These are phyloP conservation scores for Diglossa cyanea DNA, from an alignment of 2,797 vertebrate species.

Conservation along the genomic window DNA sequence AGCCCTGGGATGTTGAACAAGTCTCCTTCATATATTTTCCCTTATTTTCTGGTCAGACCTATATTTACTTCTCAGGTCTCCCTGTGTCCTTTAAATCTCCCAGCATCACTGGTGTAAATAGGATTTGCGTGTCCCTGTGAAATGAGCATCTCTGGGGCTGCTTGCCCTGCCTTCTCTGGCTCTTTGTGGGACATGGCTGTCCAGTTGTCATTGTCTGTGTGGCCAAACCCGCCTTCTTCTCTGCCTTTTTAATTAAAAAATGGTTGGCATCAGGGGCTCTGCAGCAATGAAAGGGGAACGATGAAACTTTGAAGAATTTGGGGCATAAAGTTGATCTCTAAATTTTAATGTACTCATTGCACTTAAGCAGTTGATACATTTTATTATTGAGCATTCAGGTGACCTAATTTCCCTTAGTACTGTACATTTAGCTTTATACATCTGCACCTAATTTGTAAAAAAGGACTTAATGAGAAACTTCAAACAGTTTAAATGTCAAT, in stretches of 20 bases:
- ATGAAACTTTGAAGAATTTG: constrained; percentile 51
- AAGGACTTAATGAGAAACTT: constrained; percentile 87
- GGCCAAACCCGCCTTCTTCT: background rate
- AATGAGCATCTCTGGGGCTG: background rate
- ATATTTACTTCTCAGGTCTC: background rate
- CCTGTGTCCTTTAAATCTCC: background rate
- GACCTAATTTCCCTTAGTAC: constrained; percentile 77
- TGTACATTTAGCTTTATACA: constrained; percentile 80
- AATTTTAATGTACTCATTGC: constrained; percentile 61
- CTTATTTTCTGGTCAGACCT: background rate
- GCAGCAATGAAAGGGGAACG: constrained; percentile 26
- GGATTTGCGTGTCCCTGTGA: background rate
- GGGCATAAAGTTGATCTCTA: constrained; percentile 42
- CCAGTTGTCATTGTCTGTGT: background rate
- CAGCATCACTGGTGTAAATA: background rate
- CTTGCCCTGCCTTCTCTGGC: background rate
- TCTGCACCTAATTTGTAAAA: constrained; percentile 87
- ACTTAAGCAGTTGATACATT: constrained; percentile 70
- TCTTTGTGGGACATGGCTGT: background rate
- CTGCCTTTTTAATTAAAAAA: constrained; percentile 57
- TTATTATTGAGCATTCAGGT: constrained; percentile 74
- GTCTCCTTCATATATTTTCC: background rate
- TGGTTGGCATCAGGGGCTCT: constrained; percentile 26
- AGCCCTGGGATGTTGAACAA: background rate
- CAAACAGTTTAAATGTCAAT: constrained; percentile 90